A percentile compares a stretch with the other conserved stretches of the same genome.
Conservation (phyloP, 2,113 vertebrate species). For the Carassius gibelio region DNA sequence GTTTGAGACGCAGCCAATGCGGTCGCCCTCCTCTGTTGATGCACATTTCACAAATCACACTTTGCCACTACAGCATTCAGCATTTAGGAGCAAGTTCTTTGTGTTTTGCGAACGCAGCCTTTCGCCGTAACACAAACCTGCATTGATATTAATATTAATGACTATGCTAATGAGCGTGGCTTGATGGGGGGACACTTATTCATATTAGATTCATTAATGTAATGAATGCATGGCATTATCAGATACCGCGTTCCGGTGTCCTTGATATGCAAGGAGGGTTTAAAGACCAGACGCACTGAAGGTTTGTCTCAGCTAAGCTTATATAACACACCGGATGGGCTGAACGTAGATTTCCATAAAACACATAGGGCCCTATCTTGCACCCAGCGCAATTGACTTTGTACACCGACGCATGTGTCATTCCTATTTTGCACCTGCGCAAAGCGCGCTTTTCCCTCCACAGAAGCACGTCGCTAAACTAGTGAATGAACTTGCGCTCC, state of each 20-base stretch:
- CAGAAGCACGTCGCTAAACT: too few relatives aligned
- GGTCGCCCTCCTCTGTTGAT: slow-evolving; percentile 11
- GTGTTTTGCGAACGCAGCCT: slow-evolving; percentile 27
- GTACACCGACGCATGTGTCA: too few relatives aligned
- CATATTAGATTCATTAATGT: slow-evolving; percentile 78
- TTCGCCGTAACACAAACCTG: slow-evolving; percentile 48
- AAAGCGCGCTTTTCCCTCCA: too few relatives aligned
- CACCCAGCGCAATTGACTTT: too few relatives aligned
- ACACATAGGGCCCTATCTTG: too few relatives aligned
- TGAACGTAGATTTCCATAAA: slow-evolving; percentile 62
- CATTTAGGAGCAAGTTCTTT: slow-evolving; percentile 39
- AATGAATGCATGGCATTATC: slow-evolving; percentile 76
- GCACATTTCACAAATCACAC: slow-evolving; percentile 25
- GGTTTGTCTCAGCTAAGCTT: slow-evolving; percentile 67
- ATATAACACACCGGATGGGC: slow-evolving; percentile 69
- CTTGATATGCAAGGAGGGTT: slow-evolving; percentile 72
- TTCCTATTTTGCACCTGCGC: too few relatives aligned
- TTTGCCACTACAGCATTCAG: neutral
- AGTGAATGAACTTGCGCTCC: too few relatives aligned
- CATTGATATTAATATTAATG: slow-evolving; percentile 77
- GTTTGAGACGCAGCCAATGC: slow-evolving; percentile 6
- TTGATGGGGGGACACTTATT: slow-evolving; percentile 69
- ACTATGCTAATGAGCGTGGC: slow-evolving; percentile 72
- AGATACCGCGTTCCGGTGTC: slow-evolving; percentile 70
- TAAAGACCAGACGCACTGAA: slow-evolving; percentile 66